Evolutionary conservation across 2,113 vertebrate species (phyloP).

Genomic region (Pollimyrus isidori): DNA sequence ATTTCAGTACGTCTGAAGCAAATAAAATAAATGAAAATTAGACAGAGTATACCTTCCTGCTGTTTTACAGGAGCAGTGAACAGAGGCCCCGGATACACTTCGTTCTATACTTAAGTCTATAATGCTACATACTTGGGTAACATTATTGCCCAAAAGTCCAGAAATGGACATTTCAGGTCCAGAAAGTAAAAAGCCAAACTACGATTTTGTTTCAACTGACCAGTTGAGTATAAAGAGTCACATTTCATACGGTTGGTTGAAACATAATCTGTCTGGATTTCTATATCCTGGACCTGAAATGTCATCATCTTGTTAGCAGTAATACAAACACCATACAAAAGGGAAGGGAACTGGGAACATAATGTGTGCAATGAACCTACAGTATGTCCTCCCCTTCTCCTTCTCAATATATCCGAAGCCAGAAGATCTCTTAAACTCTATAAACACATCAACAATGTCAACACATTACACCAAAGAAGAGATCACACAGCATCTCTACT

Average conservation of each 20-base stretch:
- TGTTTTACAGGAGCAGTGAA: not conserved
- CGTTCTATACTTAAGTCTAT: not conserved
- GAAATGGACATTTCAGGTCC: not conserved
- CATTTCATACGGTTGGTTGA: not conserved
- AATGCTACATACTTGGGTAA: not conserved
- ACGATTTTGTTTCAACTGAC: not conserved
- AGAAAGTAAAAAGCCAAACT: not conserved
- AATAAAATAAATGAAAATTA: not conserved
- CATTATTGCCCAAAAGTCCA: not conserved
- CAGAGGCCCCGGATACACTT: not conserved
- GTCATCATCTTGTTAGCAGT: not conserved
- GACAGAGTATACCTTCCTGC: not conserved
- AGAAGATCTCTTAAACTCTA: not conserved
- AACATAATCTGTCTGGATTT: not conserved
- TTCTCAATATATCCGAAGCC: not conserved
- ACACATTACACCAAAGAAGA: not conserved
- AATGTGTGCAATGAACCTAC: not conserved
- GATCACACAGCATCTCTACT: constrained; percentile 5
- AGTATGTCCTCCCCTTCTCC: not conserved
- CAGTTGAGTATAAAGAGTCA: not conserved
- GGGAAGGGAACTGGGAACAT: not conserved
- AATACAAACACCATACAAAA: not conserved
- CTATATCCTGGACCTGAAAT: not conserved
- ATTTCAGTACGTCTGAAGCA: not conserved
- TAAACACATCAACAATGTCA: not conserved